phyloP scores from a whole-genome alignment of 2,797 vertebrate genomes.

The Lepus oiostolus region DNA sequence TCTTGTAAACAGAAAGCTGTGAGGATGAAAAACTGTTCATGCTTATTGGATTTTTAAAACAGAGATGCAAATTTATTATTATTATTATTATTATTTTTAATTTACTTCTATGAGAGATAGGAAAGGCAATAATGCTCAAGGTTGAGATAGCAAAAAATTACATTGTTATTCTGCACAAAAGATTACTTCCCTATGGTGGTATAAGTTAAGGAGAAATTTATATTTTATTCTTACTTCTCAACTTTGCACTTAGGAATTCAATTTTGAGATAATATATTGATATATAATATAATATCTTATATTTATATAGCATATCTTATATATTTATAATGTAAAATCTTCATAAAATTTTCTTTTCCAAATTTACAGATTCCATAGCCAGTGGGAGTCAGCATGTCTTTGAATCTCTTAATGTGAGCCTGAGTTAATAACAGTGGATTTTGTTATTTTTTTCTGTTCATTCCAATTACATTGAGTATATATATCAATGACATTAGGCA shows the following conservation, averaged over 20 bases:
- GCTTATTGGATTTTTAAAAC: background rate
- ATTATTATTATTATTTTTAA: background rate
- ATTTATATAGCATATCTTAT: no score
- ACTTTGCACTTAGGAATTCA: background rate
- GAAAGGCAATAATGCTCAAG: background rate
- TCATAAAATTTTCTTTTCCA: background rate
- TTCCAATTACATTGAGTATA: background rate
- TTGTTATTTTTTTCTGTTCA: background rate
- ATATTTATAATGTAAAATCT: background rate
- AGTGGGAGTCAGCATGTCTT: background rate
- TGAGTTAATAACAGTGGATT: background rate
- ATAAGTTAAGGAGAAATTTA: background rate
- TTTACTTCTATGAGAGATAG: background rate
- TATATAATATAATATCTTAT: no score
- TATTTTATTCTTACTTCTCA: accelerated
- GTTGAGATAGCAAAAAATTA: background rate
- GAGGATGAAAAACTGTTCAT: background rate
- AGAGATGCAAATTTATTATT: background rate
- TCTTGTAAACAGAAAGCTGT: background rate
- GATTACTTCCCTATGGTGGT: background rate
- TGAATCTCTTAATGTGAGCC: background rate
- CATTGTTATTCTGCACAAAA: background rate
- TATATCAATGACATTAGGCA: background rate
- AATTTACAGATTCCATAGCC: background rate
- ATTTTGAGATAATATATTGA: background rate